Evolutionary conservation across 1,140 invertebrate species (phyloP).

Genomic region (Bombus difficillimus): DNA sequence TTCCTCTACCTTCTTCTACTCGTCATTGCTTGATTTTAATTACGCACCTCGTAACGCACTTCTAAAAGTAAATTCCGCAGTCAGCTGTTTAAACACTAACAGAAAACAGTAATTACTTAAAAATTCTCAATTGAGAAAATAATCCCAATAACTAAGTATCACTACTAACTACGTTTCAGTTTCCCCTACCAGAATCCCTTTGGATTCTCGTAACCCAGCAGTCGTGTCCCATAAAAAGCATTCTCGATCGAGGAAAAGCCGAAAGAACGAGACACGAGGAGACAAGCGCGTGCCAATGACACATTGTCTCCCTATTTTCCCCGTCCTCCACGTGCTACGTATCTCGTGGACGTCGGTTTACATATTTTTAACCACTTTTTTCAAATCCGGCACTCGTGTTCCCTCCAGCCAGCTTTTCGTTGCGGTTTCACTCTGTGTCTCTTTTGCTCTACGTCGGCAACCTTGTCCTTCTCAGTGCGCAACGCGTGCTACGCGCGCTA

Average conservation of each 20-base stretch:
- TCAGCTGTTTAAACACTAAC: no score
- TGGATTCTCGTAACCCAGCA: constrained; percentile 8
- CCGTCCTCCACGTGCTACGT: constrained; percentile 64
- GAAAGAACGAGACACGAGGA: background rate
- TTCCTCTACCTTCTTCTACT: no score
- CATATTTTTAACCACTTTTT: constrained; percentile 73
- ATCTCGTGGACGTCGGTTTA: constrained; percentile 63
- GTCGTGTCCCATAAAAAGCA: constrained; percentile 55
- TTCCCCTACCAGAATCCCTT: constrained; percentile 5
- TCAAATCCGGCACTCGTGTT: constrained; percentile 38
- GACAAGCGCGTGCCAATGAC: constrained; percentile 59
- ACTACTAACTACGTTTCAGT: background rate
- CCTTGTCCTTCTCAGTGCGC: constrained; percentile 6
- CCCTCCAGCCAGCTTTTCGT: background rate
- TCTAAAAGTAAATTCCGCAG: no score
- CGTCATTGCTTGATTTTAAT: no score
- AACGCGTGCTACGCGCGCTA: constrained; percentile 17
- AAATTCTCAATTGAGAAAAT: background rate
- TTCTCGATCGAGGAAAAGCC: constrained; percentile 35
- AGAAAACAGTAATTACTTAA: no score
- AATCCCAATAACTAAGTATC: constrained; percentile 24
- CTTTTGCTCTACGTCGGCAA: constrained; percentile 5
- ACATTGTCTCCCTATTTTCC: constrained; percentile 64
- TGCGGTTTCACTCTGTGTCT: constrained; percentile 14
- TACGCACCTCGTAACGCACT: no score